phyloP scores from a whole-genome alignment of 1,140 invertebrate genomes.

The Calephelis virginiensis region DNA sequence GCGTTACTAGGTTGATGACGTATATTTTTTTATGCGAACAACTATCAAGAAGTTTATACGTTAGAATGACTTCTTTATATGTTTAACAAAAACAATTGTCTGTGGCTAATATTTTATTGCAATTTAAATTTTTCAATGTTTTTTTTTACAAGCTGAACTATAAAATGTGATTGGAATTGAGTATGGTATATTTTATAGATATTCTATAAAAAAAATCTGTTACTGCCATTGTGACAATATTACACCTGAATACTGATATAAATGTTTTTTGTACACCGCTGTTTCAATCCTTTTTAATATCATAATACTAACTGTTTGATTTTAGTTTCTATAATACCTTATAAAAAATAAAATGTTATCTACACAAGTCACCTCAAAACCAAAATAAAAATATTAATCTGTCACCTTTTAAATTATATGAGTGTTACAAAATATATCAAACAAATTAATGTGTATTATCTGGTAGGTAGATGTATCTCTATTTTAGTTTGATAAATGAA shows the following conservation, averaged over 20 bases:
- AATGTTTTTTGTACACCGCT: slow-evolving; percentile 3
- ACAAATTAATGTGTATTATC: background rate
- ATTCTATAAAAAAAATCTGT: background rate
- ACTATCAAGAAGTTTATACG: too few relatives aligned
- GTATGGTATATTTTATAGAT: too few relatives aligned
- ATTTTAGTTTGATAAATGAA: slow-evolving; percentile 18
- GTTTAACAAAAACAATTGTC: too few relatives aligned
- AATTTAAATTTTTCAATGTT: too few relatives aligned
- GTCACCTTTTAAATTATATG: background rate
- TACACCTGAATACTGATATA: background rate
- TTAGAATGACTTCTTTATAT: too few relatives aligned
- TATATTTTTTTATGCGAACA: too few relatives aligned
- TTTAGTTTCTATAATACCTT: background rate
- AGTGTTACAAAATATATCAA: slow-evolving; percentile 3
- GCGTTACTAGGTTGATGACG: too few relatives aligned
- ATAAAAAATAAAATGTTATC: background rate
- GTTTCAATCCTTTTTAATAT: background rate
- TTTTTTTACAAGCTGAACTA: too few relatives aligned
- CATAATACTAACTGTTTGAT: background rate
- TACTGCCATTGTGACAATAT: slow-evolving; percentile 6
- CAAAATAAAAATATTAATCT: background rate
- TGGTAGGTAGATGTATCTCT: background rate
- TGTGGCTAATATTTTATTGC: too few relatives aligned
- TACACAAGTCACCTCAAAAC: background rate
- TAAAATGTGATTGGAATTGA: too few relatives aligned